These are phyloP conservation scores for Leucoraja ocellata DNA, from an alignment of 2,797 vertebrate genomes.

Conservation along the genomic window DNA sequence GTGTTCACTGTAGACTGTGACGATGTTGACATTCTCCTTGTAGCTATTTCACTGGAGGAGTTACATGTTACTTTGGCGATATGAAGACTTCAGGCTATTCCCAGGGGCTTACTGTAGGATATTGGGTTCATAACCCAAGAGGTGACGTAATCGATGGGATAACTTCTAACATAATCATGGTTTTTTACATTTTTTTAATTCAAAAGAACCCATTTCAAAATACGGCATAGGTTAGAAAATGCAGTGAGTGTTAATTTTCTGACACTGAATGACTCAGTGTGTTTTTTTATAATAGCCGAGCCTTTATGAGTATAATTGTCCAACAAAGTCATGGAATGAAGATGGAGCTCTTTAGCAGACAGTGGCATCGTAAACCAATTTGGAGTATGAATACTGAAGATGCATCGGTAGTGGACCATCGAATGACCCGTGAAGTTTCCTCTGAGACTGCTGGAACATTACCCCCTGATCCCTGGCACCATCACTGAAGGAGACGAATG, in stretches of 20 bases:
- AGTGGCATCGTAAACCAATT: not conserved
- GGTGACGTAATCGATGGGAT: not conserved
- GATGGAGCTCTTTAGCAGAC: not conserved
- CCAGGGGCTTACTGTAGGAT: not conserved
- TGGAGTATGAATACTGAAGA: not conserved
- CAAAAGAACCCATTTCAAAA: not conserved
- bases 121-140: not conserved
- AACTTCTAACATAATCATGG: not conserved
- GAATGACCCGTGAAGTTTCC: not conserved
- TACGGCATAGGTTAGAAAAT: not conserved
- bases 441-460: not conserved
- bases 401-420: not conserved
- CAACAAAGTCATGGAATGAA: no score
- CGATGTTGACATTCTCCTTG: constrained; percentile 4
- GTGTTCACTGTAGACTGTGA: constrained; percentile 25
- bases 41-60: not conserved
- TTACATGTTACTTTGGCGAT: constrained; percentile 27
- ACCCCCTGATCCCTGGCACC: not conserved
- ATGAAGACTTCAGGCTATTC: not conserved
- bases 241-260: not conserved
- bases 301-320: no score
- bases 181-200: not conserved
- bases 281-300: not conserved
- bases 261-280: not conserved
- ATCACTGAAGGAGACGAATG: not conserved